phyloP scores from a whole-genome alignment of 64 coral and sea anemone genomes.

The Pachyseris speciosa region DNA sequence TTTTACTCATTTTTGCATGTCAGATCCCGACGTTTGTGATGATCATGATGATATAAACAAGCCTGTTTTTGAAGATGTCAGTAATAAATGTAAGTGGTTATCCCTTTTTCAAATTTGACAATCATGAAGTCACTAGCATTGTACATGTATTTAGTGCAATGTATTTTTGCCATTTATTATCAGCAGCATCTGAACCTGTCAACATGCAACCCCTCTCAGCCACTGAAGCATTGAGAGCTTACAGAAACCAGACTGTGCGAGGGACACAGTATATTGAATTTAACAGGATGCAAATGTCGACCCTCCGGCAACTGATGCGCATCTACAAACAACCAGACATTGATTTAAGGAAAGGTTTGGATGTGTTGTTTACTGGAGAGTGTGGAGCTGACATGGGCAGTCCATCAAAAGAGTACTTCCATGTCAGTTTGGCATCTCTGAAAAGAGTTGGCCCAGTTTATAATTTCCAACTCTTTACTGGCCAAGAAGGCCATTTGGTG shows the following conservation, averaged over 20 bases:
- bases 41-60: conserved; percentile 42
- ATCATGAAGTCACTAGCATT: too few species aligned
- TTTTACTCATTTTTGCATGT: background rate
- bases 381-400: conserved; percentile 62
- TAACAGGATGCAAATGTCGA: too few species aligned
- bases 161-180: too few species aligned
- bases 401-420: conserved; percentile 64
- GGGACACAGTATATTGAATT: too few species aligned
- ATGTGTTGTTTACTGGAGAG: conserved; percentile 49
- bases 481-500: conserved; percentile 49
- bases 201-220: too few species aligned
- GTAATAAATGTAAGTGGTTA: conserved; percentile 24
- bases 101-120: too few species aligned
- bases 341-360: conserved; percentile 16
- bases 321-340: conserved; percentile 54
- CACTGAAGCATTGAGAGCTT: too few species aligned
- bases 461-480: conserved; percentile 58
- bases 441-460: conserved; percentile 46
- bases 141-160: too few species aligned
- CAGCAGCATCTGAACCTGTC: too few species aligned
- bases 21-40: conserved; percentile 17
- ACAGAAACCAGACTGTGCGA: too few species aligned
- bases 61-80: background rate
- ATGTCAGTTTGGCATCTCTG: conserved; percentile 25
- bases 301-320: too few species aligned